Evolutionary conservation across 2,888 invertebrate genomes (phyloP).

Genomic region (Lasioglossum zephyrum): DNA sequence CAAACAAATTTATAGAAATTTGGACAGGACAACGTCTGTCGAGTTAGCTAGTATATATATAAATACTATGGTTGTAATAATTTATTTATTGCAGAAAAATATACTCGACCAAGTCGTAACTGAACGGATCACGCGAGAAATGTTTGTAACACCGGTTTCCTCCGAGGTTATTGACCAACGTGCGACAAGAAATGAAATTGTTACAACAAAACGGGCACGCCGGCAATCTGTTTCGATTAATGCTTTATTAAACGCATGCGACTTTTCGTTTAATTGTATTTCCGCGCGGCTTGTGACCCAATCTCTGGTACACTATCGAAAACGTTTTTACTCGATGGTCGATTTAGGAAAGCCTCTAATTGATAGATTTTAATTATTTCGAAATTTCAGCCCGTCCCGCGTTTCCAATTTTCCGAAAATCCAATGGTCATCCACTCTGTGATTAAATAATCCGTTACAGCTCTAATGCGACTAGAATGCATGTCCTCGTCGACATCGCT

Average conservation of each 20-base stretch:
- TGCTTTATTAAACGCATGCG: neutral
- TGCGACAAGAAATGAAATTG: neutral
- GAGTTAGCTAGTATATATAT: too few relatives aligned
- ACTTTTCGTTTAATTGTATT: neutral
- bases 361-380: neutral
- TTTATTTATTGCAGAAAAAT: neutral
- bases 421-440: neutral
- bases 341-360: neutral
- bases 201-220: neutral
- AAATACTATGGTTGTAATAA: too few relatives aligned
- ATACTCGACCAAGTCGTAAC: neutral
- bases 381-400: neutral
- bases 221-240: neutral
- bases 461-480: neutral
- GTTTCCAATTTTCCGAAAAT: slow-evolving; percentile 13
- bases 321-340: neutral
- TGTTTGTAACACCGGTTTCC: slow-evolving; percentile 9
- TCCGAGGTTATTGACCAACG: slow-evolving; percentile 22
- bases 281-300: neutral
- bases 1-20: too few relatives aligned
- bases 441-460: neutral
- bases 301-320: neutral
- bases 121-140: too few relatives aligned
- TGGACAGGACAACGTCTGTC: too few relatives aligned
- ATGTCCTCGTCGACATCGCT: neutral